Evolutionary conservation across 2,113 vertebrate genomes (phyloP).

Genomic region (Syngnathus typhle): DNA sequence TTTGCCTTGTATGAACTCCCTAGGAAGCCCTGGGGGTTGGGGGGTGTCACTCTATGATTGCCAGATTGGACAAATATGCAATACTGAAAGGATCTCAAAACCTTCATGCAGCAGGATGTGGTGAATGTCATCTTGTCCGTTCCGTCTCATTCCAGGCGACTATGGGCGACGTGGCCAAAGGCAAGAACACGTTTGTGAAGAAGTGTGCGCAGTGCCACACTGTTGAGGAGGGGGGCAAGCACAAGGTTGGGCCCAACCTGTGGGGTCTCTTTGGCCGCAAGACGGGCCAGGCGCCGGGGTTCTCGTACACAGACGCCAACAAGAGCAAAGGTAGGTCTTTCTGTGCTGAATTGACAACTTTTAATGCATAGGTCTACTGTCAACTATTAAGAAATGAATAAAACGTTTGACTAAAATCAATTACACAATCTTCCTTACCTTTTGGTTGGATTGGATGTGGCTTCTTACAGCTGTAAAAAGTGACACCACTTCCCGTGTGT

Average conservation of each 20-base stretch:
- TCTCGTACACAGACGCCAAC: conserved; percentile 78
- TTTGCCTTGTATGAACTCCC: too few relatives aligned
- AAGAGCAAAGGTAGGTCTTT: conserved; percentile 76
- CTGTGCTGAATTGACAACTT: neutral
- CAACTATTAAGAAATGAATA: too few relatives aligned
- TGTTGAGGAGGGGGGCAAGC: conserved; percentile 74
- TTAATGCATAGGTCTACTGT: too few relatives aligned
- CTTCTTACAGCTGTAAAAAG: neutral
- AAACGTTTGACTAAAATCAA: too few relatives aligned
- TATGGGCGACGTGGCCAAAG: conserved; percentile 73
- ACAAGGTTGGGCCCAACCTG: conserved; percentile 78
- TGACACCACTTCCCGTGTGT: neutral
- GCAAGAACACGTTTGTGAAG: conserved; percentile 77
- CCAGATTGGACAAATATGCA: too few relatives aligned
- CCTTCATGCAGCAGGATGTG: neutral
- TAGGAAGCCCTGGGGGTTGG: too few relatives aligned
- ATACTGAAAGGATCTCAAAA: too few relatives aligned
- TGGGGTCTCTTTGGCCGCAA: conserved; percentile 72
- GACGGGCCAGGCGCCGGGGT: conserved; percentile 73
- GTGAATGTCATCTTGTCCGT: neutral
- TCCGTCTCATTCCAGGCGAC: conserved; percentile 26
- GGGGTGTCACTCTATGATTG: too few relatives aligned
- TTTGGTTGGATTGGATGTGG: neutral
- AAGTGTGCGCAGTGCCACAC: conserved; percentile 79
- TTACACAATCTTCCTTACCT: neutral